These are phyloP conservation scores for Hippocampus barbouri DNA, from an alignment of 2,113 vertebrate genomes.

Conservation along the genomic window DNA sequence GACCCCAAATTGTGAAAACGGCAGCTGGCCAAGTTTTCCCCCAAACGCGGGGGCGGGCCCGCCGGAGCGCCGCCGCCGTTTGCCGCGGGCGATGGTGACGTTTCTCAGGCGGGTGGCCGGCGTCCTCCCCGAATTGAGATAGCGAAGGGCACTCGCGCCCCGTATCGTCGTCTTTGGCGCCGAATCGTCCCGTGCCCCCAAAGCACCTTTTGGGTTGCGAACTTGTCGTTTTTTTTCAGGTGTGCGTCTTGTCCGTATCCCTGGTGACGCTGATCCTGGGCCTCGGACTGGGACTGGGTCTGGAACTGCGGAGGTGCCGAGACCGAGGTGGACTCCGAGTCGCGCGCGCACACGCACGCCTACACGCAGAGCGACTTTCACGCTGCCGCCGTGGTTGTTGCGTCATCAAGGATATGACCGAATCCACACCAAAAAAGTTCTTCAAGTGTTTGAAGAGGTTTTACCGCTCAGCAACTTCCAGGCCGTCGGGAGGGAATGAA, in stretches of 20 bases:
- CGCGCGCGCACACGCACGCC: not conserved
- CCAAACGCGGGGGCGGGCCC: no score
- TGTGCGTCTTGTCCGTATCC: not conserved
- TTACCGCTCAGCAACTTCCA: not conserved
- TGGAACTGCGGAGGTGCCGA: not conserved
- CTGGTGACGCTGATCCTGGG: slow-evolving; percentile 1
- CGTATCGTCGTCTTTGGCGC: not conserved
- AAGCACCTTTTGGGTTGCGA: not conserved
- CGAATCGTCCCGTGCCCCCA: no score
- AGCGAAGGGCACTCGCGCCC: no score
- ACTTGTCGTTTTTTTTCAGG: not conserved
- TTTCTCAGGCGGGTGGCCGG: no score
- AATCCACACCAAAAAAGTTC: not conserved
- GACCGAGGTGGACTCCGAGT: not conserved
- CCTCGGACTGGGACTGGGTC: slow-evolving; percentile 6
- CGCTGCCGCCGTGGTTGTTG: no score
- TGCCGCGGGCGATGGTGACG: no score
- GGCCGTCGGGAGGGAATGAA: not conserved
- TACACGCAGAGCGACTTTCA: not conserved
- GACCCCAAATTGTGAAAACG: no score
- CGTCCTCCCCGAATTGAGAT: no score
- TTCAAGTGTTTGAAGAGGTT: not conserved
- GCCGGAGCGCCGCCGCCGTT: no score
- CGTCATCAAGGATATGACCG: not conserved
- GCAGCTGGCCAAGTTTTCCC: no score